Conservation (phyloP, 2,797 vertebrate species). For the Rhyacichthys aspro region DNA sequence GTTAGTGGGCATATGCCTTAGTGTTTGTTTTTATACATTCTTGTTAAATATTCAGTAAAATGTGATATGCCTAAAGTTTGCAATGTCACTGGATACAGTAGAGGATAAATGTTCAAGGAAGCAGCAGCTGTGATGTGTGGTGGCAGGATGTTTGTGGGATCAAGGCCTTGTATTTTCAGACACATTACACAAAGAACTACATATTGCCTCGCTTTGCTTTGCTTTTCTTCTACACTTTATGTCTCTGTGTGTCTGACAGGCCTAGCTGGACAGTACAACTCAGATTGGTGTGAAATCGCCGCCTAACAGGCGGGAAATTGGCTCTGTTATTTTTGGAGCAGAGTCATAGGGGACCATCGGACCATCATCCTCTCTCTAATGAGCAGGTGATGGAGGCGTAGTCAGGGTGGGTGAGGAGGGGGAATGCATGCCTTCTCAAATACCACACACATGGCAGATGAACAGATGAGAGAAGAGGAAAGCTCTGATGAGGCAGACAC, state of each 20-base stretch:
- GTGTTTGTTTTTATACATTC: no score
- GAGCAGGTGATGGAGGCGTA: conserved; percentile 72
- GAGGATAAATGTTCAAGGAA: background rate
- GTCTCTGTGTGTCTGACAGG: conserved; percentile 45
- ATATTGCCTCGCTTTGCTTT: conserved; percentile 33
- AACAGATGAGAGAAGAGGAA: conserved; percentile 41
- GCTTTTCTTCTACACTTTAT: conserved; percentile 40
- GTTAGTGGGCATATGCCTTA: no score
- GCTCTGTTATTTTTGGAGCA: conserved; percentile 84
- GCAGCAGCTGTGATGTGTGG: conserved; percentile 10
- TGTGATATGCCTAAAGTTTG: background rate
- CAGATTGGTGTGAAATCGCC: conserved; percentile 85
- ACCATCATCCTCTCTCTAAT: conserved; percentile 77
- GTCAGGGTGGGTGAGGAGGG: conserved; percentile 19
- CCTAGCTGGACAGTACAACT: conserved; percentile 60
- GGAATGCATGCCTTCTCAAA: conserved; percentile 32
- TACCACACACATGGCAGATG: conserved; percentile 39
- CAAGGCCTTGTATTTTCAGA: conserved; percentile 40
- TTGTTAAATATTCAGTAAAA: no score
- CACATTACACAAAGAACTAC: conserved; percentile 54
- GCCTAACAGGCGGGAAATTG: conserved; percentile 83
- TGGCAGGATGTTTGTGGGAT: conserved; percentile 24
- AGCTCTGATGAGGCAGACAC: conserved; percentile 12
- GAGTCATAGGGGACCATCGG: conserved; percentile 69
- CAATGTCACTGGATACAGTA: background rate